Conservation (phyloP, 2,113 vertebrate species). For the Sceloporus tristichus region DNA sequence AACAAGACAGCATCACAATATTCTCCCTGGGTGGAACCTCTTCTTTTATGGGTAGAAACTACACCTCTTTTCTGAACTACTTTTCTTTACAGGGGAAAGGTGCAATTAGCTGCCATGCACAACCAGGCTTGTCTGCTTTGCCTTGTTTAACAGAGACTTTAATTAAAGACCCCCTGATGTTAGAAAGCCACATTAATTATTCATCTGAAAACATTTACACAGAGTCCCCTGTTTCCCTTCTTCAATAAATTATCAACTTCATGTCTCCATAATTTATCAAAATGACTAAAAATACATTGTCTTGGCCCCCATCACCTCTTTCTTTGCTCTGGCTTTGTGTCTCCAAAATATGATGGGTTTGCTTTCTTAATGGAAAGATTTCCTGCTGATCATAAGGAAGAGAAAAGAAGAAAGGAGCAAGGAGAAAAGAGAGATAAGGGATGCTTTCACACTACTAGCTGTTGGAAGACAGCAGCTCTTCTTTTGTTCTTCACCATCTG, state of each 20-base stretch:
- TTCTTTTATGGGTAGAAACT: slow-evolving; percentile 70
- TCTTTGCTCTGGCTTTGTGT: slow-evolving; percentile 71
- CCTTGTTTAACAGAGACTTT: slow-evolving; percentile 83
- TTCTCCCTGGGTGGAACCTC: slow-evolving; percentile 50
- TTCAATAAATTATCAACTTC: slow-evolving; percentile 86
- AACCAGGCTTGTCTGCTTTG: slow-evolving; percentile 69
- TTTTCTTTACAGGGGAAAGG: slow-evolving; percentile 66
- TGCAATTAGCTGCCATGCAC: slow-evolving; percentile 76
- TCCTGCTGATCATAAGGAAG: slow-evolving; percentile 70
- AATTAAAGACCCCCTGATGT: slow-evolving; percentile 83
- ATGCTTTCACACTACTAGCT: slow-evolving; percentile 58
- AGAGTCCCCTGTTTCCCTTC: slow-evolving; percentile 78
- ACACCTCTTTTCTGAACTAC: slow-evolving; percentile 55
- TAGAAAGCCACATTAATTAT: slow-evolving; percentile 85
- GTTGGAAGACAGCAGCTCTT: slow-evolving; percentile 57
- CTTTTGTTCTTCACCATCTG: slow-evolving; percentile 56
- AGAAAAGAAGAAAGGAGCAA: neutral
- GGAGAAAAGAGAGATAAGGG: slow-evolving; percentile 27
- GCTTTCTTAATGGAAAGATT: slow-evolving; percentile 70
- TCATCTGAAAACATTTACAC: slow-evolving; percentile 87
- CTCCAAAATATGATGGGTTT: slow-evolving; percentile 65
- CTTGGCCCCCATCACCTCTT: slow-evolving; percentile 68
- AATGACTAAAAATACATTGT: slow-evolving; percentile 85
- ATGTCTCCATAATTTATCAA: slow-evolving; percentile 83
- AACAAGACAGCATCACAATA: slow-evolving; percentile 14